phyloP scores from a whole-genome alignment of 2,888 invertebrate species.

The Abscondita cerata region DNA sequence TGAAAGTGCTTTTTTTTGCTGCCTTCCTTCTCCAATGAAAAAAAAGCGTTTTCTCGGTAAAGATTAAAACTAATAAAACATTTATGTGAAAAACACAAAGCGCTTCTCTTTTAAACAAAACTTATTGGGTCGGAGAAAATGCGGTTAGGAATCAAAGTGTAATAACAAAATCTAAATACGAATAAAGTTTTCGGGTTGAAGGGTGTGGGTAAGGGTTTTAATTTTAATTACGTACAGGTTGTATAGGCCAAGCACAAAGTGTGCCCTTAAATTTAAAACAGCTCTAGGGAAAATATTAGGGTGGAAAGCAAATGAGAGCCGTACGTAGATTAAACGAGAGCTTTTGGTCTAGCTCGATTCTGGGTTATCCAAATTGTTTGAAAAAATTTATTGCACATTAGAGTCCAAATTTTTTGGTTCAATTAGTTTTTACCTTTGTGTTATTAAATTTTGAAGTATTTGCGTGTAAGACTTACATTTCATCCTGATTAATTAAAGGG shows the following conservation, averaged over 20 bases:
- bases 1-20: no score
- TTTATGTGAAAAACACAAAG: constrained; percentile 4
- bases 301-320: constrained; percentile 24
- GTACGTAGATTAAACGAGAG: constrained; percentile 25
- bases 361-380: neutral
- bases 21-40: no score
- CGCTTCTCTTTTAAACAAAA: neutral
- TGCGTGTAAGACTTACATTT: no score
- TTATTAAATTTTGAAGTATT: no score
- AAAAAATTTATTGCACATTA: neutral
- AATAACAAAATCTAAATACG: constrained; percentile 30
- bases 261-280: constrained; percentile 32
- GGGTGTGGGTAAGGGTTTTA: constrained; percentile 25
- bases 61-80: neutral
- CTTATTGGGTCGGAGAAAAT: constrained; percentile 6
- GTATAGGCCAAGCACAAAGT: constrained; percentile 30
- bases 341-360: constrained; percentile 7
- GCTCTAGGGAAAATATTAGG: constrained; percentile 29
- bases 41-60: no score
- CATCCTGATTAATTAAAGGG: no score
- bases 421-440: no score
- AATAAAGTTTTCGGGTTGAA: constrained; percentile 16
- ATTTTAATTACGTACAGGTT: constrained; percentile 35
- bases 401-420: neutral
- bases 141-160: constrained; percentile 21